These are phyloP conservation scores for Spheniscus humboldti DNA, from an alignment of 2,797 vertebrate species.

Conservation along the genomic window DNA sequence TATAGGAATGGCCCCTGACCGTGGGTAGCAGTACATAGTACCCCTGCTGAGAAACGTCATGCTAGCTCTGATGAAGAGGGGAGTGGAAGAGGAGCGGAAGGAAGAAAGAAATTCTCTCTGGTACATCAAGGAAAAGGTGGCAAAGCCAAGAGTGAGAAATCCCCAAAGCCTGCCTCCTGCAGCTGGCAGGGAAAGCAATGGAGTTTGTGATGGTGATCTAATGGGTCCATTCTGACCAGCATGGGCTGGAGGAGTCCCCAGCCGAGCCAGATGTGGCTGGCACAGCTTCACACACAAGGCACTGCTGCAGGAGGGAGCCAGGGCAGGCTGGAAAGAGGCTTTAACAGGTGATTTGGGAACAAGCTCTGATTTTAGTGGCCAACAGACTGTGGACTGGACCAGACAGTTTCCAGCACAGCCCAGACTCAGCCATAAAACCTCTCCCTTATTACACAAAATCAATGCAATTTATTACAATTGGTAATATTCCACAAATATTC, in stretches of 20 bases:
- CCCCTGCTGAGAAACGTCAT: not conserved
- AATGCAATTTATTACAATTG: not conserved
- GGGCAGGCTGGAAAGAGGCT: not conserved
- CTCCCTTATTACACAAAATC: not conserved
- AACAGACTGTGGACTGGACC: not conserved
- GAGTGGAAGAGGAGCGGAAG: not conserved
- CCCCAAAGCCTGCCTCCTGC: not conserved
- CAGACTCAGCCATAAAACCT: not conserved
- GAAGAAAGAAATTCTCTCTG: not conserved
- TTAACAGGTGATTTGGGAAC: not conserved
- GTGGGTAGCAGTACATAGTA: not conserved
- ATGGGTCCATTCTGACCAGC: not conserved
- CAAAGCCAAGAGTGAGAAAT: not conserved
- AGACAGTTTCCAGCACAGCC: not conserved
- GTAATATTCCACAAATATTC: not conserved
- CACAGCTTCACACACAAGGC: not conserved
- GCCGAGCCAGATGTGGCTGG: not conserved
- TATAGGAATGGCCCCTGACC: rapidly evolving
- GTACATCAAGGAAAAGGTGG: not conserved
- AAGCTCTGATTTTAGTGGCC: not conserved
- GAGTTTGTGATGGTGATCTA: not conserved
- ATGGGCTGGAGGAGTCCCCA: not conserved
- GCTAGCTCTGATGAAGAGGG: rapidly evolving
- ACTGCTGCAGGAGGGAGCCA: not conserved
- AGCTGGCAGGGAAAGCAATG: not conserved